Evolutionary conservation across 2,113 vertebrate genomes (phyloP), one percentile per base, ranked within the genome.

Genomic region (Pachypanchax playfairii): DNA sequence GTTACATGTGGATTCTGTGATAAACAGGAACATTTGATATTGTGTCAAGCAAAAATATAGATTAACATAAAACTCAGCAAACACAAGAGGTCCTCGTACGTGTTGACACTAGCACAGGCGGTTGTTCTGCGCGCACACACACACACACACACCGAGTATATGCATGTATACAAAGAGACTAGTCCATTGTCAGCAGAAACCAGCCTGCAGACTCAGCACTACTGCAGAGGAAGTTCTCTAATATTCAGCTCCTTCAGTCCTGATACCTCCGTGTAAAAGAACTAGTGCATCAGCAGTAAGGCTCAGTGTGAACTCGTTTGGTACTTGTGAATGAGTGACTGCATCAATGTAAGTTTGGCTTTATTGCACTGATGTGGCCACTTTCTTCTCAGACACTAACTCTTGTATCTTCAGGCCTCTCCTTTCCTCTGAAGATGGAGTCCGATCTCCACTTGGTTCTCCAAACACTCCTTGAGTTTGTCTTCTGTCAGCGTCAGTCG

Each of bases 391-490:
- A 36, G 26, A 35, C 50, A 56, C 50, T 48, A 59, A 59, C 35
- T 54, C 21, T 36, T 25, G 65, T 54, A 58, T 65, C 70, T 71
- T 79, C 36, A 82, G 66, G 49, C 60, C 41, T 79, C 74, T 21
- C 74, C 70, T 53, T 22, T 48, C 33, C 77, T 71, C 53, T 57
- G 88, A 63, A 91, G 75, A 86, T 85, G 94, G 59, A 90, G 89
- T 28, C 71, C 79, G 64, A 95, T 94, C 87, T 92, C 91, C 85
- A 93, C 90, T 88, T 98, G 96, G 85, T 92, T 94, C 76, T 97
- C 93, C 80, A 98, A 89, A 68, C 95, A 98, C 86, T 98, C 94
- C 84, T 96, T 95, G 83, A 99, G 92, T 77, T 95, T 97, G 91
- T 99, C 94, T 86, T 99, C 97, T 0, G 94, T 96, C 80, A 98